Evolutionary conservation across 2,888 invertebrate species (phyloP), one percentile per base, ranked within the genome.

Genomic region (Ecliptopera silaceata): DNA sequence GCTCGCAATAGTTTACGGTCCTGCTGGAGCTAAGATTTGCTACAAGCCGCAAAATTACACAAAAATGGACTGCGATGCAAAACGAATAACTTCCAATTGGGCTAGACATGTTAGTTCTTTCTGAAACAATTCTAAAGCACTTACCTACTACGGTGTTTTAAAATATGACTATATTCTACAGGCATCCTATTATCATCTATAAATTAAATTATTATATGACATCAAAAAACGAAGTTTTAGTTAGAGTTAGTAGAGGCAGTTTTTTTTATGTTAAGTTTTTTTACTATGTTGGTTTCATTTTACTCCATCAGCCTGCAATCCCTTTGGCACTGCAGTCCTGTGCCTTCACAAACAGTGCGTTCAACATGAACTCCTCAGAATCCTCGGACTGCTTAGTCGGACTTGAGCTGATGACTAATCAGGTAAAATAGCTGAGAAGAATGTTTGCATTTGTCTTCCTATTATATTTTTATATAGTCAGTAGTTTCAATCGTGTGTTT

Each of bases 281-380:
- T n/a, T n/a, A n/a, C n/a, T n/a, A n/a, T n/a, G n/a, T 4, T 3
- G 12, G 1, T 18, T 12, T 12, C 5, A 11, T 13, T 6, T 26
- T 12, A 12, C 3, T 34, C 34, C 56, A 66, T 12, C 63, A 68
- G 56, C 26, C 50, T 3, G 43, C 22, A 1, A 60, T 71, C 8
- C 44, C 58, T 0, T 68, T 68, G 4, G 63, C 72, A 0, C 64
- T 87, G 0, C 86, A 84, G 61, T 74, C 82, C 0, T 82, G 83
- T 47, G 82, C 88, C 0, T 90, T 75, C 49, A 89, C 89, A 0
- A 88, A 72, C 53, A 90, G 89, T 36, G 88, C 82, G 1, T 54
- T 51, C 6, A 77, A 78, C 42, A 66, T 90, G 56, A 67, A 42
- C 1, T 61, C 52, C 4, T 61, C 49, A 0, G 73, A 74, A 1